phyloP scores from a whole-genome alignment of 2,888 invertebrate species.

The Parnassius mnemosyne region DNA sequence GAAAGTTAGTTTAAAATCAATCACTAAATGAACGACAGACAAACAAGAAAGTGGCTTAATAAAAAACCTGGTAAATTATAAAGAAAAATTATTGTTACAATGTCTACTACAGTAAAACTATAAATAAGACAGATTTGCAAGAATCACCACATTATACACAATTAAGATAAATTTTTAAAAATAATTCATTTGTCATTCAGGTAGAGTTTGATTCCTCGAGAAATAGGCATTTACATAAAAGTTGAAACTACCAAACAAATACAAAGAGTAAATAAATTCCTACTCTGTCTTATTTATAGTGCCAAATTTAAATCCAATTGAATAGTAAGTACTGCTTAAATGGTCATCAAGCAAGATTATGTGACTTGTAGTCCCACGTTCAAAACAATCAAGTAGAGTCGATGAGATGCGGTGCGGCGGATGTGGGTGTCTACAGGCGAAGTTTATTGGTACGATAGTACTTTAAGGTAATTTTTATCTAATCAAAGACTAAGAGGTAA shows the following conservation, averaged over 20 bases:
- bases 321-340: conserved; percentile 1
- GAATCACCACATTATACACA: no score
- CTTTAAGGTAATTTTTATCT: conserved; percentile 12
- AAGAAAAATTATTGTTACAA: no score
- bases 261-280: neutral
- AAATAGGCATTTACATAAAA: no score
- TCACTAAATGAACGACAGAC: no score
- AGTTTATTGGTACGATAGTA: conserved; percentile 13
- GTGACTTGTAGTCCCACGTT: conserved; percentile 10
- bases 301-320: neutral
- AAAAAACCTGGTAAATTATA: no score
- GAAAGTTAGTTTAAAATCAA: no score
- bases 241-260: neutral
- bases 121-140: no score
- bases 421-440: conserved; percentile 19
- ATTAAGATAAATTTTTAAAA: no score
- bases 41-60: no score
- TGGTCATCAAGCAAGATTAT: conserved; percentile 1
- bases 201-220: no score
- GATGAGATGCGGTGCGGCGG: conserved; percentile 20
- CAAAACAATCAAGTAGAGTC: conserved; percentile 4
- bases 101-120: no score
- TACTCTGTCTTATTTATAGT: neutral
- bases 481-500: conserved; percentile 10
- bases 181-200: no score